Percentiles rank a stretch among this genome's conserved stretches.
phyloP scores from a whole-genome alignment of 2,113 vertebrate genomes.

The Melospiza georgiana region DNA sequence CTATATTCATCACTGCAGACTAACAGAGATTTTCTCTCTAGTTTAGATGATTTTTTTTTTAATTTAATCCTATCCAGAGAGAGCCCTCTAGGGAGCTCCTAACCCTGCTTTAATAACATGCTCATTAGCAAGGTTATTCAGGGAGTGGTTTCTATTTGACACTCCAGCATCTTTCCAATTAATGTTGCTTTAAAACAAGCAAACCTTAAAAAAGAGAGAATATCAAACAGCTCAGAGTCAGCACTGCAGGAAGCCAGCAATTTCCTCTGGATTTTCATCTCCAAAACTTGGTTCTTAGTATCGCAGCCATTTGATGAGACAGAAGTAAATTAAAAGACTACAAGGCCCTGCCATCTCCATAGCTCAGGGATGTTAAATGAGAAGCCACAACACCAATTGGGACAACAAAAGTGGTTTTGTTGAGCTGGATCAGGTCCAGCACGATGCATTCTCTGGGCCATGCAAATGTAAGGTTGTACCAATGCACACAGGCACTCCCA shows the following conservation, averaged over 20 bases:
- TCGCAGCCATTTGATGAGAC: slow-evolving; percentile 1
- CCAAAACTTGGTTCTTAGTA: slow-evolving; percentile 25
- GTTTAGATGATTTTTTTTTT: slow-evolving; percentile 54
- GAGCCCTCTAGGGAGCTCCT: slow-evolving; percentile 58
- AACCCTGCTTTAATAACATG: slow-evolving; percentile 70
- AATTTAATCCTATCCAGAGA: slow-evolving; percentile 68
- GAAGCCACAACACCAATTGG: not conserved
- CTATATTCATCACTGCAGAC: slow-evolving; percentile 57
- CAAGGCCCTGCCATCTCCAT: not conserved
- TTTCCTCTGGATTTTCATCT: slow-evolving; percentile 55
- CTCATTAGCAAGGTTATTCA: slow-evolving; percentile 66
- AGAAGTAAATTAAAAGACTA: slow-evolving; percentile 11
- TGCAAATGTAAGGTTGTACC: not conserved
- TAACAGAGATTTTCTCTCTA: slow-evolving; percentile 37
- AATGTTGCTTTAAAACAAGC: slow-evolving; percentile 69
- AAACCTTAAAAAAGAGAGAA: slow-evolving; percentile 54
- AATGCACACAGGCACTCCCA: not conserved
- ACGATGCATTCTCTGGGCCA: not conserved
- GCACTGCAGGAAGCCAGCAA: slow-evolving; percentile 23
- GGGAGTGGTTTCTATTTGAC: slow-evolving; percentile 64
- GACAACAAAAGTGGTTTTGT: not conserved
- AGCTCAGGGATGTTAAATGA: not conserved
- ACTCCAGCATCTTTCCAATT: slow-evolving; percentile 66
- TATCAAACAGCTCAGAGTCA: slow-evolving; percentile 49
- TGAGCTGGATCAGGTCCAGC: not conserved